These are phyloP conservation scores for Torymus aiolomorphi DNA, from an alignment of 2,888 invertebrate genomes.

Conservation along the genomic window DNA sequence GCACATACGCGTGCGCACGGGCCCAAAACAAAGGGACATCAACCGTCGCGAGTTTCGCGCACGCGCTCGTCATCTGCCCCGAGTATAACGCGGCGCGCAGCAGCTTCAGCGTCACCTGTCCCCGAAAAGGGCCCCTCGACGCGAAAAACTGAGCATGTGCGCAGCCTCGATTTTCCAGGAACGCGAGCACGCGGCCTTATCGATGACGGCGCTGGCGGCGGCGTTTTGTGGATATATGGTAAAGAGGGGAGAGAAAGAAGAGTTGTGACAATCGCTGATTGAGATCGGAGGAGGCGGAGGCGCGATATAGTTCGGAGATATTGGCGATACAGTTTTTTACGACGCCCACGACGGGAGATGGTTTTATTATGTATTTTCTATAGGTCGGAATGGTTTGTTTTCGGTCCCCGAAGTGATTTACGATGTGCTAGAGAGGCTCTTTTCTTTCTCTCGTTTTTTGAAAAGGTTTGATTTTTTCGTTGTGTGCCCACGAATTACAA, in stretches of 20 bases:
- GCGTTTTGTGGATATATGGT: no score
- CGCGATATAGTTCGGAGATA: no score
- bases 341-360: neutral
- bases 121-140: neutral
- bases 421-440: no score
- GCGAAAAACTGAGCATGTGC: conserved; percentile 43
- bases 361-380: neutral
- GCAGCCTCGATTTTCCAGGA: conserved; percentile 26
- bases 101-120: conserved; percentile 36
- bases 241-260: no score
- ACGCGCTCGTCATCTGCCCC: conserved; percentile 48
- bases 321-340: conserved; percentile 49
- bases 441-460: no score
- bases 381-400: conserved; percentile 26
- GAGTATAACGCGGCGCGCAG: conserved; percentile 26
- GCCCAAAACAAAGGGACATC: conserved; percentile 45
- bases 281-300: no score
- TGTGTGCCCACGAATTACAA: neutral
- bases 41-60: conserved; percentile 28
- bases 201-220: no score
- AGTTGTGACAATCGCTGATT: no score
- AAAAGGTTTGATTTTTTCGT: conserved; percentile 37
- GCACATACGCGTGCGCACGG: no score
- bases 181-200: conserved; percentile 2
- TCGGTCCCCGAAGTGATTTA: conserved; percentile 33